Evolutionary conservation across 2,113 vertebrate species (phyloP), one percentile per base, ranked within the genome.

Genomic region (Planiliza haematocheilus): DNA sequence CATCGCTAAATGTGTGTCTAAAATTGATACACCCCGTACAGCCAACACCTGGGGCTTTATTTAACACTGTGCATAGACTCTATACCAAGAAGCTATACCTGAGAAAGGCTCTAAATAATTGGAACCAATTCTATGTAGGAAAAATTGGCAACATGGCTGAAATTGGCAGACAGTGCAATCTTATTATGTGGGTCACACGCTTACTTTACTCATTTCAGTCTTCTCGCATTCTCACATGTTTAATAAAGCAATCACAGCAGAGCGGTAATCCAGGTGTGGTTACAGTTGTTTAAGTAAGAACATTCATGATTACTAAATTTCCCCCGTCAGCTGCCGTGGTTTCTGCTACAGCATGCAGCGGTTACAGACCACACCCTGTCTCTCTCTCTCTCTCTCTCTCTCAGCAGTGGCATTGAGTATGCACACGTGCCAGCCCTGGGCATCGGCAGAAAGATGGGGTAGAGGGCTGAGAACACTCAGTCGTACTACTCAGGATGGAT

Each of bases 401-500:
- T 74, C 67, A 74, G 82, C 75, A 65, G 70, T 74, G 70, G 66
- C 70, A 74, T 43, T 53, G 63, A 84, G 77, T 53, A 75, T 79
- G 82, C 69, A 79, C 81, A 84, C 39, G 52, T 76, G 60, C 65
- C 79, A 83, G 81, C 61, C 71, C 50, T 78, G 58, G 83, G 82
- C 79, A 81, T 82, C 73, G 74, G 79, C 65, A 79, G 60, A 79
- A 51, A 76, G 69, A 82, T 72, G 72, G 48, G 61, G 57, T 70
- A 53, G 77, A 81, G 73, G 73, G 74, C 68, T 77, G 82, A 84
- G 81, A 83, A 86, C 74, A 79, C 84, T 88, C 77, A 72, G 75
- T 79, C 51, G 79, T 87, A 83, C 82, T 77, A 78, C 87, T 90
- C 87, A 89, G 86, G 90, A 94, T 91, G 87, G 87, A 94, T 93